phyloP scores from a whole-genome alignment of 2,888 invertebrate genomes.

The Drosophila testacea region DNA sequence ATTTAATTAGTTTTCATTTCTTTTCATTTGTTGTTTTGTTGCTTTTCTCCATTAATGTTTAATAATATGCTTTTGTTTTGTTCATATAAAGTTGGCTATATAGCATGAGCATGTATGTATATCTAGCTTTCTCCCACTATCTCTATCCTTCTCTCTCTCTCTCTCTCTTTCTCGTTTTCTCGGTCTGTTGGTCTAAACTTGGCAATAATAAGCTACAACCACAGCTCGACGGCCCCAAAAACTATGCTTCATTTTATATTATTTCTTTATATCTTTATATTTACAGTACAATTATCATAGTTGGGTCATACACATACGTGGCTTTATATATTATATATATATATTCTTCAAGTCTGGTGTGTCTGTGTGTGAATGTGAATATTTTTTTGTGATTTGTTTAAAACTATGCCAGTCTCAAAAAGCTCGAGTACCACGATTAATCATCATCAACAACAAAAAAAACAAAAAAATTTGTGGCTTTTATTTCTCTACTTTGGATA shows the following conservation, averaged over 20 bases:
- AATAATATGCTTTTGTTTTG: constrained; percentile 1
- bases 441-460: constrained; percentile 44
- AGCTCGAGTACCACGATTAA: constrained; percentile 85
- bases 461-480: neutral
- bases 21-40: constrained; percentile 5
- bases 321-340: constrained; percentile 14
- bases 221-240: constrained; percentile 40
- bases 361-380: constrained; percentile 23
- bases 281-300: constrained; percentile 53
- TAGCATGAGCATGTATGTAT: constrained; percentile 50
- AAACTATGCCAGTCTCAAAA: constrained; percentile 86
- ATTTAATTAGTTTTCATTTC: constrained; percentile 18
- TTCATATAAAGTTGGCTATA: constrained; percentile 52
- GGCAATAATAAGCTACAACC: constrained; percentile 54
- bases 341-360: constrained; percentile 17
- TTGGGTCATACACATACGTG: constrained; percentile 25
- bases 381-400: constrained; percentile 66
- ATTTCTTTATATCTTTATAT: constrained; percentile 15
- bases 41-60: constrained; percentile 9
- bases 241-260: constrained; percentile 37
- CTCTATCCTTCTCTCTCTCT: constrained; percentile 8
- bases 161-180: constrained; percentile 13
- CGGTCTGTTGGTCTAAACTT: constrained; percentile 57
- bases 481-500: neutral
- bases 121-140: constrained; percentile 6